A percentile compares a stretch with the other conserved stretches of the same genome.
phyloP scores from a whole-genome alignment of 2,113 vertebrate genomes.

The Coryphaenoides rupestris region DNA sequence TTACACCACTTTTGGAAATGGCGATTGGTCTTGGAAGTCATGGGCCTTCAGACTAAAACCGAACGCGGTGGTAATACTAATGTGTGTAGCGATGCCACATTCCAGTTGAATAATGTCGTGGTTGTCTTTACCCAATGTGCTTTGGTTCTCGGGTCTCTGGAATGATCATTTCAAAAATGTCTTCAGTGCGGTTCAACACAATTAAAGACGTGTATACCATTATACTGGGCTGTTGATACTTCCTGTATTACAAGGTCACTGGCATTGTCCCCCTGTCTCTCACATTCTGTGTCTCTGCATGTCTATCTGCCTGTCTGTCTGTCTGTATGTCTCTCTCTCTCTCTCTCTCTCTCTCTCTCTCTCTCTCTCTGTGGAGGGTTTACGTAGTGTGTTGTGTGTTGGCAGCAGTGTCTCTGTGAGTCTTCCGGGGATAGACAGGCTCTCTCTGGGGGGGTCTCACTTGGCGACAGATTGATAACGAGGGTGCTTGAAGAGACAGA shows the following conservation, averaged over 20 bases:
- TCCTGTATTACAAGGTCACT: background rate
- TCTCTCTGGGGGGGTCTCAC: background rate
- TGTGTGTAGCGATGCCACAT: no score
- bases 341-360: background rate
- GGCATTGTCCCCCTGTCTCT: background rate
- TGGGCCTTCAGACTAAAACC: no score
- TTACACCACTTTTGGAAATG: no score
- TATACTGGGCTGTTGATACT: background rate
- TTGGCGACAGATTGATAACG: background rate
- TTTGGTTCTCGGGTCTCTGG: no score
- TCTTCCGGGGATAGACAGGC: background rate
- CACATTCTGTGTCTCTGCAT: background rate
- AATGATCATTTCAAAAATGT: no score
- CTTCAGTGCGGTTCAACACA: no score
- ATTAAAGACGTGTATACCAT: no score
- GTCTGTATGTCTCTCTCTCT: conserved; percentile 6
- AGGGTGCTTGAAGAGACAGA: background rate
- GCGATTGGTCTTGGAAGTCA: no score
- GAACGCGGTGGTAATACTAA: conserved; percentile 5
- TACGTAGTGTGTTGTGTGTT: background rate
- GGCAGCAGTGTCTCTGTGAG: background rate
- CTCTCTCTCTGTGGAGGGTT: background rate
- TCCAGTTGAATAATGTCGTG: no score
- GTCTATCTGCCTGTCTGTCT: conserved; percentile 6
- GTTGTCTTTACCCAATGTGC: no score